Percentiles rank a stretch among this genome's conserved stretches.
These are phyloP conservation scores for Exocentrus adspersus DNA, from an alignment of 2,888 invertebrate genomes.

Conservation along the genomic window DNA sequence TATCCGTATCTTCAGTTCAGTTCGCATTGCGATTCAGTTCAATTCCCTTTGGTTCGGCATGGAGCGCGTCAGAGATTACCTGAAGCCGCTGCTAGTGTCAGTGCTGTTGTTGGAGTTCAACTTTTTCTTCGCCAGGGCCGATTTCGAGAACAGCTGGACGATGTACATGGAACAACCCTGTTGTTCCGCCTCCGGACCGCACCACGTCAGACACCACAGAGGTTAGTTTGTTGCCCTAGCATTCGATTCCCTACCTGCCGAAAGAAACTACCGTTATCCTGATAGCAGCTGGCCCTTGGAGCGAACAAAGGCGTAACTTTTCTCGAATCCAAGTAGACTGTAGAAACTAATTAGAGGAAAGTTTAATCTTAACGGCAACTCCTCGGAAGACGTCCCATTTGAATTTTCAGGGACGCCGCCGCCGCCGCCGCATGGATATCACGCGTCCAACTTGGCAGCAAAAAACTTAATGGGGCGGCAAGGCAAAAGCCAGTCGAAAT, in stretches of 20 bases:
- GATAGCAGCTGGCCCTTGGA: too few species aligned
- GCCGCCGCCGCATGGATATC: not conserved
- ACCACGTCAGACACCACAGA: constrained; percentile 73
- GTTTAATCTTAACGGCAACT: too few species aligned
- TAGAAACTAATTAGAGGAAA: too few species aligned
- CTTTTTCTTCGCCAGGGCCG: constrained; percentile 59
- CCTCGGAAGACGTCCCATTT: not conserved
- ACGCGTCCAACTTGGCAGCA: not conserved
- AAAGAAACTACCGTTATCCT: too few species aligned
- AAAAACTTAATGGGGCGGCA: constrained; percentile 18
- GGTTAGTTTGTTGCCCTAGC: constrained; percentile 58
- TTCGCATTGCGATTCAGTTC: too few species aligned
- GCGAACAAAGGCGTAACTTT: too few species aligned
- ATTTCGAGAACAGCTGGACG: constrained; percentile 72
- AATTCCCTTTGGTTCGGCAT: constrained; percentile 35
- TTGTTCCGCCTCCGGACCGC: constrained; percentile 68
- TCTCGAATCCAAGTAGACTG: too few species aligned
- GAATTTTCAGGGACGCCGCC: not conserved
- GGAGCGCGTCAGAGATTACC: constrained; percentile 32
- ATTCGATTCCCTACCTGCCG: too few species aligned
- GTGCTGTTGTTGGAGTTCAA: constrained; percentile 49
- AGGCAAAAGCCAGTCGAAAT: too few species aligned
- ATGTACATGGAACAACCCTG: constrained; percentile 75
- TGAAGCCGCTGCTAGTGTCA: constrained; percentile 49
- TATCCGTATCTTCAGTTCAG: too few species aligned